Base-by-base conservation (phyloP, 2,797 vertebrate genomes). In the Phataginus tetradactyla region DNA sequence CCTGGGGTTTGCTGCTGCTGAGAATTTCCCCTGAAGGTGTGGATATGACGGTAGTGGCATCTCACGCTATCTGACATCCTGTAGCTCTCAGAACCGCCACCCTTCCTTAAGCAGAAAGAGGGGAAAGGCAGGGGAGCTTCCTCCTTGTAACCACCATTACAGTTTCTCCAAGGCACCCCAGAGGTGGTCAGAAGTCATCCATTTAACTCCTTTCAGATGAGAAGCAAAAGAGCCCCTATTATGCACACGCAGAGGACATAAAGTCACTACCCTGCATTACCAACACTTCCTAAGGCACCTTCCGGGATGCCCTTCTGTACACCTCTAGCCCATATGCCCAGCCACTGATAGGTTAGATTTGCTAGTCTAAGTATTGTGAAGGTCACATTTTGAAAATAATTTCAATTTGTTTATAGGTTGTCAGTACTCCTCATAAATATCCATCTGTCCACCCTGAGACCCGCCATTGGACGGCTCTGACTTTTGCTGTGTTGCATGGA, bases 361-460 rank as follows among this genome's bases (percentile, higher is more conserved):
- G 96, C 96, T 98, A 94, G 96, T 61, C 97, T 93, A 71, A 98
- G 97, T 95, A 92, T 90, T 98, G 97, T 71, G 78, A 97, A 98
- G 97, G 95, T 97, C 97, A 95, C 95, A 39, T 97, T 94, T 97
- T 98, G 97, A 98, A 98, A 98, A 98, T 98, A 98, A 98, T 98
- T 98, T 98, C 98, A 96, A 98, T 99, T 98, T 99, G 98, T 99
- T 98, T 99, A 95, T 99, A 99, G 99, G 99, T 99, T 98, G 99
- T 99, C 99, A 99, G 99, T 99, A 99, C 99, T 99, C 99, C 99
- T 98, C 99, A 99, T 99, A 99, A 99, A 99, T 99, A 99, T 98
- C 99, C 99, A 99, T 99, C 99, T 99, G 99, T 99, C 98, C 99
- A 99, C 98, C 99, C 99, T 9, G 99, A 99, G 99, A 99, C 99